Evolutionary conservation across 2,113 vertebrate species (phyloP), one percentile per base, ranked within the genome.

Genomic region (Malurus melanocephalus): DNA sequence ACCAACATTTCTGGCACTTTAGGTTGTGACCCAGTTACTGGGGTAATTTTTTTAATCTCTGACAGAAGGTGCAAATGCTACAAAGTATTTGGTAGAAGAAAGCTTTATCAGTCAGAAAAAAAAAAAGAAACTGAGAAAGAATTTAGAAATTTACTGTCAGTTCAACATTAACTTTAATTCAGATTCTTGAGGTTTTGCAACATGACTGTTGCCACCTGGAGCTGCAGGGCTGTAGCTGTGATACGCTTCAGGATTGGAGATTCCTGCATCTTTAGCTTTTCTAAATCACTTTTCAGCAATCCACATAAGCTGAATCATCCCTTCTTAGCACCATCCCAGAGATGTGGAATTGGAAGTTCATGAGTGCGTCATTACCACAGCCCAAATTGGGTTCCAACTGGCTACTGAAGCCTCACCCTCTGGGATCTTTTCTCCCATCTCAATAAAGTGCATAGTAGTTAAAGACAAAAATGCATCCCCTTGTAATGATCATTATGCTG

Each of bases 401-500:
- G 73, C 65, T 87, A 22, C 56, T 60, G 38, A 85, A 92, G 76
- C 81, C 27, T 82, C 74, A 38, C 42, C 51, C 33, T 73, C 38
- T 46, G 46, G 68, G 28, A 86, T 84, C 33, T 56, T 57, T 80
- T 53, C 23, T 88, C 32, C 49, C 68, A 57, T 68, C 76, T 89
- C 82, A 65, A 42, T 71, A 56, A 89, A 82, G 7, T 67, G 56
- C 53, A 19, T 3, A 49, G 53, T 64, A 65, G 65, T 35, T 92
- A 45, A 46, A 80, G 61, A 94, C 82, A 49, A 84, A 92, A 88
- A 64, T 49, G 19, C 74, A 88, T 8, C 26, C 28, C 38, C 68
- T 65, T 92, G 32, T 78, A 89, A 53, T 35, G 80, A 87, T 87
- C 49, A 55, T 86, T 60, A 75, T 60, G 82, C 72, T 91, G 60